Evolutionary conservation across 2,113 vertebrate species (phyloP).

Genomic region (Platichthys flesus): DNA sequence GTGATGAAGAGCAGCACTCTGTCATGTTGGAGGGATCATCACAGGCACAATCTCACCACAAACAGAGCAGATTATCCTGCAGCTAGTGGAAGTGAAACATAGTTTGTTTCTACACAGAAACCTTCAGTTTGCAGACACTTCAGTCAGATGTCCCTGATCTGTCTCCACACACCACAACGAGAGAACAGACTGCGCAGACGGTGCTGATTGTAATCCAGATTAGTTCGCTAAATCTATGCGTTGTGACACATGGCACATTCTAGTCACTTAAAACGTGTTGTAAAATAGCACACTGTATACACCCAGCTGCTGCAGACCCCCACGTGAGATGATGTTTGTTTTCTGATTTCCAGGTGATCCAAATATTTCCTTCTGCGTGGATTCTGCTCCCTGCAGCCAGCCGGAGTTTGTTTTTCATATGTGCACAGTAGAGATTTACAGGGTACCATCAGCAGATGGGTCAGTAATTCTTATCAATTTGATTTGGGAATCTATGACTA

Average conservation of each 20-base stretch:
- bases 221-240: slow-evolving; percentile 48
- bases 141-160: background rate
- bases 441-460: no score
- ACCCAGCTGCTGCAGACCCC: no score
- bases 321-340: background rate
- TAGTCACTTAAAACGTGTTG: background rate
- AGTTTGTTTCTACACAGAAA: no score
- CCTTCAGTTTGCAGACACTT: no score
- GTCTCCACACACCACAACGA: background rate
- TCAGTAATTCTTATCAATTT: no score
- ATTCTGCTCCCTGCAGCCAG: background rate
- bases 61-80: no score
- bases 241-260: slow-evolving; percentile 4
- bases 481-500: no score
- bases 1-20: no score
- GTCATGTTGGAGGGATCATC: no score
- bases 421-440: background rate
- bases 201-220: slow-evolving; percentile 60
- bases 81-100: no score
- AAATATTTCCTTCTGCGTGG: background rate
- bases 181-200: slow-evolving; percentile 15
- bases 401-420: background rate
- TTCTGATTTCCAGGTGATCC: background rate
- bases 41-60: no score
- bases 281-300: background rate